These are phyloP conservation scores for Scleropages formosus DNA, from an alignment of 2,797 vertebrate genomes.

Conservation along the genomic window DNA sequence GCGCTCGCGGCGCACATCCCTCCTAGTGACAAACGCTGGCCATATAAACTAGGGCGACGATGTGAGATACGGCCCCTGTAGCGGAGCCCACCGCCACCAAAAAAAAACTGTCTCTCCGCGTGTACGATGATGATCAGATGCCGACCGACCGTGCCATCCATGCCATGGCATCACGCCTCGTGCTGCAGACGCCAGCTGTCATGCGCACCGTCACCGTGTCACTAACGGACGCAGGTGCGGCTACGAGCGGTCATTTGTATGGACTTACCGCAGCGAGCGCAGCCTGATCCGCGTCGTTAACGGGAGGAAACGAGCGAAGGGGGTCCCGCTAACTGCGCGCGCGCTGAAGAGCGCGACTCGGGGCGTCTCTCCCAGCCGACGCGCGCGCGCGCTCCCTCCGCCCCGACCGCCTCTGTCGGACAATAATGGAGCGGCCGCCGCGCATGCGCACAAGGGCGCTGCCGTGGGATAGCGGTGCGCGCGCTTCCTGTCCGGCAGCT, in stretches of 20 bases:
- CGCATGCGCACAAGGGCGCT: constrained; percentile 70
- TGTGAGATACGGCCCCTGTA: not conserved
- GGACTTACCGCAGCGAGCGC: constrained; percentile 33
- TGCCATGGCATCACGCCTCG: not conserved
- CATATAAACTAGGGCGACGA: not conserved
- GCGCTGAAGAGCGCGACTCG: constrained; percentile 39
- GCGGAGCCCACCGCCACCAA: not conserved
- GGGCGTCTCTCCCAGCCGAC: constrained; percentile 24
- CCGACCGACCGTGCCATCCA: too few species aligned
- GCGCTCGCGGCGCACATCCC: not conserved
- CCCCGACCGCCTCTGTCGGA: constrained; percentile 63
- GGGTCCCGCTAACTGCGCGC: constrained; percentile 27
- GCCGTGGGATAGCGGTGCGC: constrained; percentile 61
- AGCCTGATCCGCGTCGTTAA: not conserved
- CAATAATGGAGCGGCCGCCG: constrained; percentile 64
- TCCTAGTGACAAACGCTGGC: not conserved
- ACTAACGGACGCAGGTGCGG: not conserved
- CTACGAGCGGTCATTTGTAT: not conserved
- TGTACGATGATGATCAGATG: not conserved
- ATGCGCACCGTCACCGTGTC: constrained; percentile 5
- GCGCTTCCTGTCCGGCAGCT: constrained; percentile 40
- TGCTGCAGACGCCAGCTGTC: not conserved
- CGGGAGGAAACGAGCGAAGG: not conserved
- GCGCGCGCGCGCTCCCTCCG: constrained; percentile 34
- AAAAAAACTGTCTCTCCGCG: not conserved